Base-by-base conservation (phyloP, 2,888 invertebrate species). In the Esperia sulphurella region DNA sequence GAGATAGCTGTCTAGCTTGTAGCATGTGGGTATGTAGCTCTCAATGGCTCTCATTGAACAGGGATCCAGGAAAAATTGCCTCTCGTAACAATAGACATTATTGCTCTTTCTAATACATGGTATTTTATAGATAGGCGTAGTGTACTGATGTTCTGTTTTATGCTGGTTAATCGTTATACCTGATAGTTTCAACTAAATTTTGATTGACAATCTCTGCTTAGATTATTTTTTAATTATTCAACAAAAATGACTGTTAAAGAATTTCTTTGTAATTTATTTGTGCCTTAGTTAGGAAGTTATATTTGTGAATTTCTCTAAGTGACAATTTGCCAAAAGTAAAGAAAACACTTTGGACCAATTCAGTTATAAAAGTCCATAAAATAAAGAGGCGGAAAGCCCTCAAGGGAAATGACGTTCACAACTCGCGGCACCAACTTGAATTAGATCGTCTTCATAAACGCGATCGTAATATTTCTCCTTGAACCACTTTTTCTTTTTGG, bases 371-470 rank as follows among this genome's bases (percentile, higher is more conserved):
- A 63, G 50, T 57, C 60, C 58, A 62, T 68, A 64, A 71, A 73
- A 71, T 61, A 63, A 61, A 68, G 66, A 59, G 53, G 49, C 42
- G 51, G 45, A 49, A 41, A 12, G 33, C 35, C 70, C 74, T 65
- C 71, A 56, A 60, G 72, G 74, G 77, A 75, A 81, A 78, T 75
- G 74, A 77, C 75, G 65, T 63, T 65, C 45, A 58, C 61, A 59
- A 59, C 57, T 68, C 68, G 39, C 70, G 67, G 61, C 59, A 53
- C 72, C 59, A 78, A 81, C 67, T 83, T 80, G 75, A 73, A 83
- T 82, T 79, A 80, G 75, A 79, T 73, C 59, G 65, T 45, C 57
- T 67, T 74, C 71, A 71, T 75, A 74, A 74, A 77, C 72, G 75
- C 68, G 74, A 71, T 63, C 73, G 64, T 70, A 68, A 76, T 76